Conservation (phyloP, 2,888 invertebrate genomes). For the Cloeon dipterum region DNA sequence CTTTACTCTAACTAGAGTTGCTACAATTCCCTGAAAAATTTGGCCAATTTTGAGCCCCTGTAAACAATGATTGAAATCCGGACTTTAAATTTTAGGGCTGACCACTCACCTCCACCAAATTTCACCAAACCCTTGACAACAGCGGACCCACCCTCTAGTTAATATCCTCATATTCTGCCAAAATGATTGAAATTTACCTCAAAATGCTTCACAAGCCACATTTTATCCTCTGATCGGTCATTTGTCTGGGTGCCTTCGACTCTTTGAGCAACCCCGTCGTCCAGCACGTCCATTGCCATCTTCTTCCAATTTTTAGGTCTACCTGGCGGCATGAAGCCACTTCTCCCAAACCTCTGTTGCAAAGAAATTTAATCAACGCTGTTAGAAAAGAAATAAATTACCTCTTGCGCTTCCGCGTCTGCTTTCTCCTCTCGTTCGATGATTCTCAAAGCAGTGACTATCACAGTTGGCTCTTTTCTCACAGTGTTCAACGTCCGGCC, state of each 20-base stretch:
- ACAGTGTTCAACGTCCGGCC: slow-evolving; percentile 83
- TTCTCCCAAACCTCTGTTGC: slow-evolving; percentile 42
- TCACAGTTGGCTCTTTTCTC: slow-evolving; percentile 78
- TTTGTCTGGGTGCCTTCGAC: slow-evolving; percentile 92
- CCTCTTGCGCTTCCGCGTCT: slow-evolving; percentile 63
- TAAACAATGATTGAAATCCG: too few species aligned
- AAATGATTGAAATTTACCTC: slow-evolving; percentile 37
- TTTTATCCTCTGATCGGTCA: slow-evolving; percentile 70
- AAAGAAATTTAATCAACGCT: slow-evolving; percentile 3
- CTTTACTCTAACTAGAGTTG: too few species aligned
- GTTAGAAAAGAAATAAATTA: too few species aligned
- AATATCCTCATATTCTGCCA: too few species aligned
- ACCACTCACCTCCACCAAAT: too few species aligned
- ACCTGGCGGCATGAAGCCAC: slow-evolving; percentile 82
- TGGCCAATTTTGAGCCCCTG: too few species aligned
- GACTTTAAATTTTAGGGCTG: too few species aligned
- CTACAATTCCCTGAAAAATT: too few species aligned
- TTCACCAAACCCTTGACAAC: too few species aligned
- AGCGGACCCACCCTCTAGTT: too few species aligned
- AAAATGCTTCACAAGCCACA: slow-evolving; percentile 87
- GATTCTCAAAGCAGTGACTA: slow-evolving; percentile 87
- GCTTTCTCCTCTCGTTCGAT: slow-evolving; percentile 93
- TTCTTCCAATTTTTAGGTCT: slow-evolving; percentile 81
- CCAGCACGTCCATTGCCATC: slow-evolving; percentile 61
- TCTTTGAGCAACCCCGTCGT: slow-evolving; percentile 53